Evolutionary conservation across 2,888 invertebrate species (phyloP).

Genomic region (Reticulitermes lucifugus): DNA sequence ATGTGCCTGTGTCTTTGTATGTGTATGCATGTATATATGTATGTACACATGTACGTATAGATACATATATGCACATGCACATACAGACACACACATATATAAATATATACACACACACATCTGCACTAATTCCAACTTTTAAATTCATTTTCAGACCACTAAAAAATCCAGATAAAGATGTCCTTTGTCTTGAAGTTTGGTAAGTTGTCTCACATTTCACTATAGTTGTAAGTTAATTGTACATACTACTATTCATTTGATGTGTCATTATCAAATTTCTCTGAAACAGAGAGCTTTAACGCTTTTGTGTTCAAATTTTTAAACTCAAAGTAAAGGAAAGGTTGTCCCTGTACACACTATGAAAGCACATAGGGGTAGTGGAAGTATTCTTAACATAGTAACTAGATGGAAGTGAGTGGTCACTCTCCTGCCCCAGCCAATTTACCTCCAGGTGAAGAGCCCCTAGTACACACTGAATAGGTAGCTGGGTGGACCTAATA

Average conservation of each 20-base stretch:
- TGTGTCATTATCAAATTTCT: not conserved
- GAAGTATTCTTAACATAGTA: no score
- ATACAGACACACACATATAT: no score
- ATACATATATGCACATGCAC: not conserved
- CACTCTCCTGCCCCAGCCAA: no score
- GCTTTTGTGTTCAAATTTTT: not conserved
- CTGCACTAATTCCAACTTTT: not conserved
- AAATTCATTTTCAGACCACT: slow-evolving; percentile 72
- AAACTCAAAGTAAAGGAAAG: not conserved
- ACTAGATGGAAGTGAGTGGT: no score
- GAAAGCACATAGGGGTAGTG: no score
- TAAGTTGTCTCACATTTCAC: slow-evolving; percentile 61
- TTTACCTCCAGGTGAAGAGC: no score
- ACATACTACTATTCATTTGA: not conserved
- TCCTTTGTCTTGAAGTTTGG: slow-evolving; percentile 85
- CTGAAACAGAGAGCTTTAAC: not conserved
- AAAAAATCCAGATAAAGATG: slow-evolving; percentile 78
- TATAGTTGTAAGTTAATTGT: not conserved
- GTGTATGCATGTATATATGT: not conserved
- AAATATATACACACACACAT: not conserved
- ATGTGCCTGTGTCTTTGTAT: not conserved
- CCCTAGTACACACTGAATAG: no score
- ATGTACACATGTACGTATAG: not conserved
- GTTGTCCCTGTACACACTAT: no score
- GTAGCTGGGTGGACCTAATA: no score